phyloP scores from a whole-genome alignment of 2,113 vertebrate genomes.

The Oreochromis aureus region DNA sequence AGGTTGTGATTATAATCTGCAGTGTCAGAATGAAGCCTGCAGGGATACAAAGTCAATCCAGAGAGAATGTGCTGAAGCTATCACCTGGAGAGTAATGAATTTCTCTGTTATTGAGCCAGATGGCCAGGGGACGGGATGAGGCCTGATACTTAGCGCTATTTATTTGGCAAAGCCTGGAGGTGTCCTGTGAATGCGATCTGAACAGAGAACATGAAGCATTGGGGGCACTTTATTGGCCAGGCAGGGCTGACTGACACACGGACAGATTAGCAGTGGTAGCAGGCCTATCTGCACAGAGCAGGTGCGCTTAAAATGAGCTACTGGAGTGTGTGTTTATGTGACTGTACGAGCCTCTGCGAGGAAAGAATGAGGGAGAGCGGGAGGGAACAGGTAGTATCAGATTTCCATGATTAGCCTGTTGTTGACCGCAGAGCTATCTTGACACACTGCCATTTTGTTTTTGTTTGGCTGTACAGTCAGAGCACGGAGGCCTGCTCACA shows the following conservation, averaged over 20 bases:
- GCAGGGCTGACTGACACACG: conserved; percentile 8
- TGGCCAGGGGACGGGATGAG: conserved; percentile 21
- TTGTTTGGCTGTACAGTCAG: neutral
- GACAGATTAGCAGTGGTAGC: conserved; percentile 17
- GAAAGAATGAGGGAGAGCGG: accelerated
- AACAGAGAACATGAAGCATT: neutral
- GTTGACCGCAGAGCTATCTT: conserved; percentile 6
- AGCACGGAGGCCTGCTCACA: conserved; percentile 6
- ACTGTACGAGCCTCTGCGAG: neutral
- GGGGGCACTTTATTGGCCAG: neutral
- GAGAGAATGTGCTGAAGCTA: conserved; percentile 11
- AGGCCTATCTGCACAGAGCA: conserved; percentile 32
- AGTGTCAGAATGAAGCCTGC: conserved; percentile 36
- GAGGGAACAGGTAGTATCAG: neutral
- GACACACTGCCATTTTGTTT: conserved; percentile 22
- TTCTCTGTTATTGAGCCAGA: conserved; percentile 37
- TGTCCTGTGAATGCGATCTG: neutral
- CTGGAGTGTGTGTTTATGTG: neutral
- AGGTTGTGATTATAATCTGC: conserved; percentile 40
- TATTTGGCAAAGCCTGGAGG: conserved; percentile 22
- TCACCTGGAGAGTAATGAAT: conserved; percentile 56
- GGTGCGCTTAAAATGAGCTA: conserved; percentile 3
- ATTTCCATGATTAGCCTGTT: conserved; percentile 4
- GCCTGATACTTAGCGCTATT: conserved; percentile 40
- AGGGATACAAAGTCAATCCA: conserved; percentile 30